Evolutionary conservation across 2,113 vertebrate genomes (phyloP).

Genomic region (Boleophthalmus pectinirostris): DNA sequence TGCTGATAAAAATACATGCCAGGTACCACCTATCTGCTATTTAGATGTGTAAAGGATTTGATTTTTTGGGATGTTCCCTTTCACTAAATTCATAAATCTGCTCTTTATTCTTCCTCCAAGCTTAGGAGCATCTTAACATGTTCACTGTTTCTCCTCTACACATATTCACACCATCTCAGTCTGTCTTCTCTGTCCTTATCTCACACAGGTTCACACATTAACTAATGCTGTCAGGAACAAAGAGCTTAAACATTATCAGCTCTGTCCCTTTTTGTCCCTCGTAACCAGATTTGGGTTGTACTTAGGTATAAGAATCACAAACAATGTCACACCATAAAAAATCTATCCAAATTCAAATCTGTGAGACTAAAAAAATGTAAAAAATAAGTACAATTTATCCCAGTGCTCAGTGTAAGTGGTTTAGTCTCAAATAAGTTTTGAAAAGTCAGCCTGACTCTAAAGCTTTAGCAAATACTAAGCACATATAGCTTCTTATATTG

Average conservation of each 20-base stretch:
- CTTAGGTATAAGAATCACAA: too few relatives aligned
- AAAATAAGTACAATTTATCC: background rate
- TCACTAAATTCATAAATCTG: background rate
- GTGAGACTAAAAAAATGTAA: too few relatives aligned
- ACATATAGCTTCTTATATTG: background rate
- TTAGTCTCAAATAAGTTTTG: too few relatives aligned
- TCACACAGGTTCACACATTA: too few relatives aligned
- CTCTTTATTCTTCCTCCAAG: background rate
- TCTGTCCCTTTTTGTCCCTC: background rate
- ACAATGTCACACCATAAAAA: too few relatives aligned
- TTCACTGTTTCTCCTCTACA: too few relatives aligned
- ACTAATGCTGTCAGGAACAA: too few relatives aligned
- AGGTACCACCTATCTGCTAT: background rate
- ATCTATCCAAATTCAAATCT: too few relatives aligned
- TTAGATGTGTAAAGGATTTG: background rate
- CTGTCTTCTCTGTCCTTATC: too few relatives aligned
- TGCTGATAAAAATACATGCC: background rate
- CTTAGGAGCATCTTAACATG: background rate
- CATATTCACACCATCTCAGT: too few relatives aligned
- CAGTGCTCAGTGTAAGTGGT: too few relatives aligned
- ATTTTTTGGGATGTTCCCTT: background rate
- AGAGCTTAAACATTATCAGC: background rate
- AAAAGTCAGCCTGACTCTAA: background rate
- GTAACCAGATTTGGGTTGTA: background rate
- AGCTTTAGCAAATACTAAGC: background rate